These are phyloP conservation scores for Lepidocyrtinus sp. DNA, from an alignment of 2,888 invertebrate genomes.

Conservation along the genomic window DNA sequence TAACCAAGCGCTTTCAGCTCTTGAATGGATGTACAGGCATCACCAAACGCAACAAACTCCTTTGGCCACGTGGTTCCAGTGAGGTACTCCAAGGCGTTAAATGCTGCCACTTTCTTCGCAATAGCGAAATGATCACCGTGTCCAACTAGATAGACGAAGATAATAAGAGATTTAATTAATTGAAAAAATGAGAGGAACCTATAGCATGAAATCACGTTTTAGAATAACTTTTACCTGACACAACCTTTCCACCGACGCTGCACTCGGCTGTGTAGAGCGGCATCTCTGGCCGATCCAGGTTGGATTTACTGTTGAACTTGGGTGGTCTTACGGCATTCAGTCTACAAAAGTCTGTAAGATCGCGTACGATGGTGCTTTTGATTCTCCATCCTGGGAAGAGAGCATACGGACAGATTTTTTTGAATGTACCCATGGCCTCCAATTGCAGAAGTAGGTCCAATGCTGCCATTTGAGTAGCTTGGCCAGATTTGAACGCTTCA, in stretches of 20 bases:
- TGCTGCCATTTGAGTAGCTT: constrained; percentile 45
- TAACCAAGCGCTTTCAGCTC: constrained; percentile 9
- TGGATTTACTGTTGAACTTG: background rate
- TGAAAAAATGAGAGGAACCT: background rate
- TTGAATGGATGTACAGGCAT: background rate
- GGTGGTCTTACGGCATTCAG: constrained; percentile 22
- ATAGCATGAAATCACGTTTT: background rate
- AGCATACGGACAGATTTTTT: constrained; percentile 8
- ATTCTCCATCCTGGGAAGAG: constrained; percentile 45
- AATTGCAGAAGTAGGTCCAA: constrained; percentile 20
- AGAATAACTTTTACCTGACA: constrained; percentile 19
- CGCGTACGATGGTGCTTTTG: background rate
- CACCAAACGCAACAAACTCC: constrained; percentile 31
- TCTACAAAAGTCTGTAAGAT: constrained; percentile 12
- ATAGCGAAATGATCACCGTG: background rate
- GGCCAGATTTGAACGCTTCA: background rate
- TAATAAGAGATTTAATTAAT: background rate
- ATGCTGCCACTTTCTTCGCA: constrained; percentile 29
- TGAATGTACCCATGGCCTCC: background rate
- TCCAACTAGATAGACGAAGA: constrained; percentile 16
- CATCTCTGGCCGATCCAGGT: background rate
- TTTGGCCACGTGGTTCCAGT: constrained; percentile 1
- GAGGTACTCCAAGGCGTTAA: background rate
- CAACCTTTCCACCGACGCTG: background rate
- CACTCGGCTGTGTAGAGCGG: constrained; percentile 3